phyloP scores from a whole-genome alignment of 2,797 vertebrate genomes.

The Dendrocincla fuliginosa region DNA sequence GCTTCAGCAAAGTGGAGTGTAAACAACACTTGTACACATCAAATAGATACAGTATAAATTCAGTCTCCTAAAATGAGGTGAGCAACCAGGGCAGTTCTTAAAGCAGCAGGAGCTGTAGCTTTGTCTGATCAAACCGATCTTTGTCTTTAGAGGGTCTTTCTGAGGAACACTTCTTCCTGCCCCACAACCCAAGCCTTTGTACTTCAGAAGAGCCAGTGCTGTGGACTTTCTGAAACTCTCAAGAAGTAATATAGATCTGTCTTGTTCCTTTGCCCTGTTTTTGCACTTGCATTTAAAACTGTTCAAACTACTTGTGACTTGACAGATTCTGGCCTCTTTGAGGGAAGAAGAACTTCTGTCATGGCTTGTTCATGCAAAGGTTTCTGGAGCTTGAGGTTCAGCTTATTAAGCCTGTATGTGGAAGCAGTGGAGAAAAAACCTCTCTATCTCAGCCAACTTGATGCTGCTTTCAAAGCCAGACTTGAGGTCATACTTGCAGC shows the following conservation, averaged over 20 bases:
- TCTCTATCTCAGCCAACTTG: not conserved
- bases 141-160: not conserved
- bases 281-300: not conserved
- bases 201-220: not conserved
- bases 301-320: not conserved
- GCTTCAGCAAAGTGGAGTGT: conserved; percentile 2
- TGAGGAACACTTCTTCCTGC: not conserved
- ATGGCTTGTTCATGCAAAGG: not conserved
- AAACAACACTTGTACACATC: conserved; percentile 33
- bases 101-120: not conserved
- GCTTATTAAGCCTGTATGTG: not conserved
- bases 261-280: not conserved
- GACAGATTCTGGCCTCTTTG: not conserved
- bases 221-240: not conserved
- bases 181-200: not conserved
- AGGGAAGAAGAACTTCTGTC: not conserved
- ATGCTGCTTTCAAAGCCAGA: not conserved
- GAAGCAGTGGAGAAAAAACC: not conserved
- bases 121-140: not conserved
- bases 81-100: not conserved
- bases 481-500: not conserved
- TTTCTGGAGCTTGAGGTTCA: not conserved
- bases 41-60: conserved; percentile 18
- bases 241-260: not conserved
- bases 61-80: not conserved